Conservation (phyloP, 2,797 vertebrate genomes). For the Sebastiscus tertius region DNA sequence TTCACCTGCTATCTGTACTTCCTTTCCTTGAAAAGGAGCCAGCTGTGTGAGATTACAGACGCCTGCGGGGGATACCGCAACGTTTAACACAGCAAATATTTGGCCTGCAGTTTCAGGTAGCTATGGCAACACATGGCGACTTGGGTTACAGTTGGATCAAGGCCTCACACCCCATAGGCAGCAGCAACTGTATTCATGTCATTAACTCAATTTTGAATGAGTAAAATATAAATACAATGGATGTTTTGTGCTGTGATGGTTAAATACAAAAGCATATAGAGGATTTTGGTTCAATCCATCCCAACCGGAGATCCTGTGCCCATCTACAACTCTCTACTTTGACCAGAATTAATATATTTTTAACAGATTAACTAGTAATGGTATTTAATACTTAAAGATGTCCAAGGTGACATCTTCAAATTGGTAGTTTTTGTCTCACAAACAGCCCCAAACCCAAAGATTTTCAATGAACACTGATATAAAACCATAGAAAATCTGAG, state of each 20-base stretch:
- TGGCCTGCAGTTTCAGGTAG: conserved; percentile 58
- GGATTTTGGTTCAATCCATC: not conserved
- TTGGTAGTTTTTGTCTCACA: not conserved
- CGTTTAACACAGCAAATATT: conserved; percentile 77
- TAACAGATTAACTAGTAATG: not conserved
- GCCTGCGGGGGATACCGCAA: conserved; percentile 11
- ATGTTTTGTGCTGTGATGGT: not conserved
- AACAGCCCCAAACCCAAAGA: not conserved
- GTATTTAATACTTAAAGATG: not conserved
- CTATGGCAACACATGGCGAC: conserved; percentile 73
- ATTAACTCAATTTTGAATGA: not conserved
- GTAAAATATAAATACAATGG: not conserved
- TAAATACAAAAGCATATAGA: not conserved
- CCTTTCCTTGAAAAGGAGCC: conserved; percentile 30
- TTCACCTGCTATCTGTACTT: conserved; percentile 27
- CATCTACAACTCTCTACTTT: not conserved
- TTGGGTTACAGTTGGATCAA: conserved; percentile 23
- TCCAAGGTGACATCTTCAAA: not conserved
- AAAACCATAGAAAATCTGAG: not conserved
- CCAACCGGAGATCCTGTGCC: not conserved
- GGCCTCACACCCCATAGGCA: not conserved
- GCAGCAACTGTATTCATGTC: not conserved
- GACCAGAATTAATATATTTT: not conserved
- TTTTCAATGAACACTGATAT: not conserved
- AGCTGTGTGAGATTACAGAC: conserved; percentile 37